These are phyloP conservation scores for Melanogrammus aeglefinus DNA, from an alignment of 2,797 vertebrate species.

Conservation along the genomic window DNA sequence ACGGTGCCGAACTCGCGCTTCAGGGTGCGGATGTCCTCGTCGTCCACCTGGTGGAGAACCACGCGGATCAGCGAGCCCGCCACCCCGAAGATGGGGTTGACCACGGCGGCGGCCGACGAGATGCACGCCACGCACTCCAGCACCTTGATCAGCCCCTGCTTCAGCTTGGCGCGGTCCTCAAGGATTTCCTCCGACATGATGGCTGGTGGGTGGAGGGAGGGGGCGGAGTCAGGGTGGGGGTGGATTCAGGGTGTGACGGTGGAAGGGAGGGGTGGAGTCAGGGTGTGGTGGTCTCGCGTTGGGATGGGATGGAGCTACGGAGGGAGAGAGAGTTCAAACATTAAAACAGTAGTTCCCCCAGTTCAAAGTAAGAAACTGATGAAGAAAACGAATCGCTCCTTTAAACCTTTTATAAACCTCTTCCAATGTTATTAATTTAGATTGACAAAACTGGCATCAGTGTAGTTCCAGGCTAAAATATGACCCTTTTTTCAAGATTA, in stretches of 20 bases:
- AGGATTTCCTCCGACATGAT: slow-evolving; percentile 63
- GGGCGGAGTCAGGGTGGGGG: background rate
- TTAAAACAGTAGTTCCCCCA: background rate
- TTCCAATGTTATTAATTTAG: background rate
- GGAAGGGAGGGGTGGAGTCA: no score
- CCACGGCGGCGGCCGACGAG: slow-evolving; percentile 76
- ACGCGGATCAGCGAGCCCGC: slow-evolving; percentile 76
- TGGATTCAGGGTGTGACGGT: no score
- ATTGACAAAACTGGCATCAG: background rate
- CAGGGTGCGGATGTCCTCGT: slow-evolving; percentile 75
- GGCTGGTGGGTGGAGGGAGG: slow-evolving; percentile 11
- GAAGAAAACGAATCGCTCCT: background rate
- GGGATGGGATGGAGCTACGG: background rate
- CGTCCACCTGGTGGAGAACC: slow-evolving; percentile 75
- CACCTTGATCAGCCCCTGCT: slow-evolving; percentile 69
- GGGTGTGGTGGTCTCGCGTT: background rate
- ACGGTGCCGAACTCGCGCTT: slow-evolving; percentile 73
- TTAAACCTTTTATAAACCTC: background rate
- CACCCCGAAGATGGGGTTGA: slow-evolving; percentile 79
- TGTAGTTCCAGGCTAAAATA: background rate
- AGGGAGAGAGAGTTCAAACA: background rate
- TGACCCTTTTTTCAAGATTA: background rate
- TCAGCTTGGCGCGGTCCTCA: slow-evolving; percentile 70
- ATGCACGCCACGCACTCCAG: slow-evolving; percentile 74
- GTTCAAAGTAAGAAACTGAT: background rate